A percentile compares a stretch with the other conserved stretches of the same genome.
Evolutionary conservation across 2,888 invertebrate species (phyloP).

Genomic region (Nomada flava): DNA sequence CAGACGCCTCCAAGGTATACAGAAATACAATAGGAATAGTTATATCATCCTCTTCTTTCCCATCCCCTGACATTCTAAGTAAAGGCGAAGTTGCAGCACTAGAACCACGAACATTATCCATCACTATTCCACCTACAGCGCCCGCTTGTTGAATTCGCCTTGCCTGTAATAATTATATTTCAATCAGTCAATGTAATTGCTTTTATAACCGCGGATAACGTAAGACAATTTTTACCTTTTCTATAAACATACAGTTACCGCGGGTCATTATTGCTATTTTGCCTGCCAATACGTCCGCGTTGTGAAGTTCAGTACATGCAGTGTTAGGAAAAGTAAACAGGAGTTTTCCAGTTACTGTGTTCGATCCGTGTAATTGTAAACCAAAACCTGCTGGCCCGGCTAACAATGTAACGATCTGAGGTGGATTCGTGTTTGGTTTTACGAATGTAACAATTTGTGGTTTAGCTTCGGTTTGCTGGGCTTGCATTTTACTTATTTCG

Average conservation of each 20-base stretch:
- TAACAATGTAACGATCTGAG: conserved; percentile 84
- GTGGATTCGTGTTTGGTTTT: conserved; percentile 81
- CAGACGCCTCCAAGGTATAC: conserved; percentile 91
- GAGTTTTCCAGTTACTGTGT: conserved; percentile 88
- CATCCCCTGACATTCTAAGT: conserved; percentile 99
- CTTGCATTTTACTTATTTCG: conserved; percentile 91
- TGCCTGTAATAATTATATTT: conserved; percentile 85
- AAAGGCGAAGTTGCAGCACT: conserved; percentile 91
- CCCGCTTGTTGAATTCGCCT: conserved; percentile 92
- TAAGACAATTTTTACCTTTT: conserved; percentile 87
- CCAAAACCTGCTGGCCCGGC: conserved; percentile 98
- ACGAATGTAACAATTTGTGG: conserved; percentile 86
- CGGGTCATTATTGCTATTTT: conserved; percentile 94
- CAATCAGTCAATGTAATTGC: background rate
- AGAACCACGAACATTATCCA: conserved; percentile 92
- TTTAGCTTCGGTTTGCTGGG: conserved; percentile 86
- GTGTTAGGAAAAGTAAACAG: conserved; percentile 89
- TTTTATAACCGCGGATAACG: background rate
- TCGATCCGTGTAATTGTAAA: conserved; percentile 88
- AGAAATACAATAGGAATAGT: conserved; percentile 96
- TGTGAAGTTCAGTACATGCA: conserved; percentile 87
- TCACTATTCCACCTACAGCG: conserved; percentile 93
- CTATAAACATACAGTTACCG: conserved; percentile 97
- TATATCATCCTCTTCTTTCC: conserved; percentile 90
- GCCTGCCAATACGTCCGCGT: conserved; percentile 87